These are phyloP conservation scores for Coryphaenoides rupestris DNA, from an alignment of 2,113 vertebrate genomes.

Conservation along the genomic window DNA sequence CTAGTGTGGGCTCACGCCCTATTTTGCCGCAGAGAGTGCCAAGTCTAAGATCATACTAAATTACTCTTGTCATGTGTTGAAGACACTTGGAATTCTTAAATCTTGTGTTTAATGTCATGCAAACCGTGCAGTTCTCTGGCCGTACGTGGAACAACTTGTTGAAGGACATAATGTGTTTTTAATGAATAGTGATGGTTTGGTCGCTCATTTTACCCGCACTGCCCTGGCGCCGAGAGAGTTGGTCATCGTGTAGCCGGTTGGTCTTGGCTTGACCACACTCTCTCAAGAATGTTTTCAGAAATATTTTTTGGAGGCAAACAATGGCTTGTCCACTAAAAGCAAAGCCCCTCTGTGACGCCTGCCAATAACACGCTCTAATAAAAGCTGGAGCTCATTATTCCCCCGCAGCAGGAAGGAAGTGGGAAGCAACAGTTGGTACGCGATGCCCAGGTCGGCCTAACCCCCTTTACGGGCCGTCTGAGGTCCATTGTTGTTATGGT, in stretches of 20 bases:
- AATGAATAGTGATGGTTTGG: constrained; percentile 37
- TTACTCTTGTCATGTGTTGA: constrained; percentile 77
- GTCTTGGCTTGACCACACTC: constrained; percentile 11
- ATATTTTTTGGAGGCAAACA: constrained; percentile 44
- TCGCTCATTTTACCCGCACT: constrained; percentile 14
- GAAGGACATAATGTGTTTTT: constrained; percentile 52
- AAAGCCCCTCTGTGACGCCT: constrained; percentile 51
- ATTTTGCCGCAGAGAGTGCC: constrained; percentile 67
- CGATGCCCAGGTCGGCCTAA: constrained; percentile 50
- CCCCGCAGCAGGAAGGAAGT: constrained; percentile 66
- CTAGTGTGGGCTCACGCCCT: constrained; percentile 70
- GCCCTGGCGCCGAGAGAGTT: constrained; percentile 14
- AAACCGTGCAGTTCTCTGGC: constrained; percentile 48
- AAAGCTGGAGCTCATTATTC: constrained; percentile 60
- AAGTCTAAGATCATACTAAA: constrained; percentile 75
- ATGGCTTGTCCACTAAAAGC: constrained; percentile 44
- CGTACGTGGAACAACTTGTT: constrained; percentile 56
- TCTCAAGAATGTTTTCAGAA: constrained; percentile 32
- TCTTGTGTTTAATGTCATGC: constrained; percentile 43
- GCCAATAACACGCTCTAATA: constrained; percentile 62
- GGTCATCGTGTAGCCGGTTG: constrained; percentile 19
- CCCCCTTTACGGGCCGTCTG: constrained; percentile 53
- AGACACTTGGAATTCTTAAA: constrained; percentile 69
- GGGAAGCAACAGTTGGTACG: constrained; percentile 59
- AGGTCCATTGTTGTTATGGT: constrained; percentile 71